Evolutionary conservation across 2,888 invertebrate species (phyloP).

Genomic region (Stictocephala bisonia): DNA sequence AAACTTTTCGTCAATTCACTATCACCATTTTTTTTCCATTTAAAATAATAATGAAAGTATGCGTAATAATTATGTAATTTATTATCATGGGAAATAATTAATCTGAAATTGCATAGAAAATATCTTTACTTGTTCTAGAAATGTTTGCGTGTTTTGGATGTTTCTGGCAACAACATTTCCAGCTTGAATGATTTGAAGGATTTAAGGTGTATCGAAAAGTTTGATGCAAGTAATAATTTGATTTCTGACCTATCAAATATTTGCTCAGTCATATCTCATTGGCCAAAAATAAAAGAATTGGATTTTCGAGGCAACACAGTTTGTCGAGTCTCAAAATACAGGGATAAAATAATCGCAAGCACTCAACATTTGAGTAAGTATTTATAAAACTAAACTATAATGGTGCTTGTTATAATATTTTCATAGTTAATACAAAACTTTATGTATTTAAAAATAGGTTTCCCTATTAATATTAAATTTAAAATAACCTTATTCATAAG

Average conservation of each 20-base stretch:
- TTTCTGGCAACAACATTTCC: conserved; percentile 56
- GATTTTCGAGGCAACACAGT: conserved; percentile 75
- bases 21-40: too few species aligned
- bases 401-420: too few species aligned
- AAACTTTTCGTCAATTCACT: too few species aligned
- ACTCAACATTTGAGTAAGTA: conserved; percentile 71
- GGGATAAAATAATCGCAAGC: conserved; percentile 75
- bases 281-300: conserved; percentile 69
- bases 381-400: too few species aligned
- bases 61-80: too few species aligned
- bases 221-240: conserved; percentile 50
- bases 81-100: too few species aligned
- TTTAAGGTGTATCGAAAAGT: conserved; percentile 46
- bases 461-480: too few species aligned
- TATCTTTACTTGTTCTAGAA: conserved; percentile 37
- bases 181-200: conserved; percentile 55
- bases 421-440: too few species aligned
- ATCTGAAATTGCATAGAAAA: too few species aligned
- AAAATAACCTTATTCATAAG: too few species aligned
- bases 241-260: conserved; percentile 69
- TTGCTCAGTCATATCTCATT: conserved; percentile 68
- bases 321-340: conserved; percentile 72
- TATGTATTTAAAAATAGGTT: too few species aligned
- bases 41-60: too few species aligned
- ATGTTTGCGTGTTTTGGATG: conserved; percentile 25